Base-by-base conservation (phyloP, 2,113 vertebrate species). In the Collichthys lucidus region DNA sequence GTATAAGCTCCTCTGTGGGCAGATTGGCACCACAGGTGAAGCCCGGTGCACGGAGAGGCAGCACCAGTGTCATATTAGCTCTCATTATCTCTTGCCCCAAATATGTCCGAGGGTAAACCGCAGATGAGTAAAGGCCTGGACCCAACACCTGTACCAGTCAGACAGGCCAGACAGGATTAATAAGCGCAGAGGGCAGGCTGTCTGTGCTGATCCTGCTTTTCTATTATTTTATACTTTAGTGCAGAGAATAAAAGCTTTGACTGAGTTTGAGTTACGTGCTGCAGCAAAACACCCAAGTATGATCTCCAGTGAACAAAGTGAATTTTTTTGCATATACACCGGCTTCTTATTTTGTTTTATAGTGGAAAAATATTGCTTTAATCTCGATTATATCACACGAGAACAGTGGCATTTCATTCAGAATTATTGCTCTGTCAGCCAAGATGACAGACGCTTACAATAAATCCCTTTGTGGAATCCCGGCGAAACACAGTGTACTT, bases 391-490 rank as follows among this genome's bases (percentile, higher is more conserved):
- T 65, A 16, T 88, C 84, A 83, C 74, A 77, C 3, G 50, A 74
- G 57, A 62, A 35, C 68, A 49, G 74, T n/a, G 3, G 42, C 56
- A 53, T 87, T 84, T 87, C 53, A 73, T 78, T 80, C 67, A 69
- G 78, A 90, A 40, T 77, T 63, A 69, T 69, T 70, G 74, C 65
- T 66, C 72, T 73, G 75, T 79, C 52, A 0, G 66, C 61, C 26
- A 76, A 57, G 86, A 86, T 74, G 84, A 89, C 87, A 79, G 66
- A n/a, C 68, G 62, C 65, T 31, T 35, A 40, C 26, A 2, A 66
- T 83, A 83, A 85, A 86, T 79, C 76, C 74, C 26, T 80, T 52
- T 85, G 60, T 82, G 40, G 56, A 77, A 46, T 74, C 68, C 56
- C n/a, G 52, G 26, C 67, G 64, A 80, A 79, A 88, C 62, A 71